Conservation (phyloP, 2,888 invertebrate genomes). For the Papilio elwesi region DNA sequence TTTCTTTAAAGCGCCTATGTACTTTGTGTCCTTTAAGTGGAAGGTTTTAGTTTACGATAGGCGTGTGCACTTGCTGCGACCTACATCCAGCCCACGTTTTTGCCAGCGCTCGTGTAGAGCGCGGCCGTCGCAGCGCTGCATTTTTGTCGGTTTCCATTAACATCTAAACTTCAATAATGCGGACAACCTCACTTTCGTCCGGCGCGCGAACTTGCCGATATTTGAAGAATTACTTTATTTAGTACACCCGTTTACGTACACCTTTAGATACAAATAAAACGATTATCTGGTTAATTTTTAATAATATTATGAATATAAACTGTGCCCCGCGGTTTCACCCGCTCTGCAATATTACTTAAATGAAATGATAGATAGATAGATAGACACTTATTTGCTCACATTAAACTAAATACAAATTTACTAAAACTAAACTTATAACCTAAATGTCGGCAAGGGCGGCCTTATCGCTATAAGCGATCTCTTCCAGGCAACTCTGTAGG, state of each 20-base stretch:
- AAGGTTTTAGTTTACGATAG: slow-evolving; percentile 46
- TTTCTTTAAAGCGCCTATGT: not conserved
- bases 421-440: no score
- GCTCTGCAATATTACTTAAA: no score
- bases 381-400: no score
- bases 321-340: no score
- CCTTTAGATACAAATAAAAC: not conserved
- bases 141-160: slow-evolving; percentile 77
- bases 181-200: slow-evolving; percentile 79
- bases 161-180: slow-evolving; percentile 74
- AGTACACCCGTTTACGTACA: slow-evolving; percentile 5
- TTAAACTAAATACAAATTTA: no score
- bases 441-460: no score
- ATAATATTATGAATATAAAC: no score
- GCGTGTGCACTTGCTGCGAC: slow-evolving; percentile 74
- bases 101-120: slow-evolving; percentile 60
- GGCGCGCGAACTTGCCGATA: slow-evolving; percentile 59
- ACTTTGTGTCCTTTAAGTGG: slow-evolving; percentile 24
- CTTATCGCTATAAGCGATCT: no score
- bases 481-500: no score
- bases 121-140: slow-evolving; percentile 56
- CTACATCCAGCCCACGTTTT: slow-evolving; percentile 77
- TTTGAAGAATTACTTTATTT: slow-evolving; percentile 51
- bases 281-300: no score
- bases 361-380: no score